These are phyloP conservation scores for Rhodeus uyekii DNA, from an alignment of 2,797 vertebrate species.

Conservation along the genomic window DNA sequence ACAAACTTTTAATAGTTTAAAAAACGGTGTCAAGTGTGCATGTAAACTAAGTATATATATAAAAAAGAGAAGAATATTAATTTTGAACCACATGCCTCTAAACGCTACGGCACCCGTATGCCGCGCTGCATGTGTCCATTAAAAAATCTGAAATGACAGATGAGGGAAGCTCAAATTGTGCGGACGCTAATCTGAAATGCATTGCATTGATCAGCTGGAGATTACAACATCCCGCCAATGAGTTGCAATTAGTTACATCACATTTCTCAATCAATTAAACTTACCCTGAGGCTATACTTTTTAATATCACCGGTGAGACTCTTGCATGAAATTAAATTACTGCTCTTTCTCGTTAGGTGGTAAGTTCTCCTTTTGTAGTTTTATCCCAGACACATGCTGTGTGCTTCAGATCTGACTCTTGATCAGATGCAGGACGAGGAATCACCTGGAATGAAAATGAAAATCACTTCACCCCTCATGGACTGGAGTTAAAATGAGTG, in stretches of 20 bases:
- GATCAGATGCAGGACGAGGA: neutral
- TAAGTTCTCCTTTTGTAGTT: constrained; percentile 25
- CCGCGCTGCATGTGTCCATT: constrained; percentile 26
- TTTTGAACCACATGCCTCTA: neutral
- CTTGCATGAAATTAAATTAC: constrained; percentile 43
- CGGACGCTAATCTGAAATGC: constrained; percentile 27
- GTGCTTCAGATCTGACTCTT: constrained; percentile 1
- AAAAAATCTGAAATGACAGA: constrained; percentile 8
- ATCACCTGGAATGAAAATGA: neutral
- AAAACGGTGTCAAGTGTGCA: neutral
- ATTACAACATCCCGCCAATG: constrained; percentile 42
- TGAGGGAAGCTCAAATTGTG: constrained; percentile 24
- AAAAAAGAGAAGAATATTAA: neutral
- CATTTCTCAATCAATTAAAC: constrained; percentile 53
- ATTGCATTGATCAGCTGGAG: constrained; percentile 49
- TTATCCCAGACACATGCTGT: constrained; percentile 26
- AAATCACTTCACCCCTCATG: neutral
- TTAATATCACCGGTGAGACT: constrained; percentile 38
- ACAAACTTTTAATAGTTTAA: neutral
- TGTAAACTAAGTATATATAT: neutral
- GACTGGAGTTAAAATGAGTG: neutral
- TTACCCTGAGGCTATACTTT: constrained; percentile 36
- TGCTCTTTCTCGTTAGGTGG: constrained; percentile 22
- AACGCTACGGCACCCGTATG: neutral
- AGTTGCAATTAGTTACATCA: constrained; percentile 57